A percentile compares a stretch with the other conserved stretches of the same genome.
phyloP scores from a whole-genome alignment of 2,797 vertebrate genomes.

The Galago senegalensis region DNA sequence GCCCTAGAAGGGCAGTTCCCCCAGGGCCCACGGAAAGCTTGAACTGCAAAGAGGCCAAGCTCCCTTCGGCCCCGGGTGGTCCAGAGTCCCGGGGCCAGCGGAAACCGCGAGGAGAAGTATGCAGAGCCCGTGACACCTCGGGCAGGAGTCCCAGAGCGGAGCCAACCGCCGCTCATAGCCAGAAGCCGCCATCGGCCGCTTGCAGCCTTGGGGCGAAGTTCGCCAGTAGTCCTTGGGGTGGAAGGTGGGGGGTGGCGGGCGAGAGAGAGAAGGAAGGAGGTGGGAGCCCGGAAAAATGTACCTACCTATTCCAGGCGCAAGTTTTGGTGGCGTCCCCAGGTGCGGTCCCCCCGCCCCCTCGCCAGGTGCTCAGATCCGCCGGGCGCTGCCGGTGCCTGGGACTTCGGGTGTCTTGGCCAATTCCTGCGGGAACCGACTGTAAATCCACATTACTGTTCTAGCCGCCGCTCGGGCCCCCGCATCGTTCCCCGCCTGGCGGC shows the following conservation, averaged over 20 bases:
- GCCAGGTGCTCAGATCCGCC: conserved; percentile 75
- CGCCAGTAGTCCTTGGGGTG: conserved; percentile 64
- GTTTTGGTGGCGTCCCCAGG: conserved; percentile 79
- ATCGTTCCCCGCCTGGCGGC: conserved; percentile 60
- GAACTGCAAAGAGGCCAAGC: conserved; percentile 21
- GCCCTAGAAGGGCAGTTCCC: conserved; percentile 38
- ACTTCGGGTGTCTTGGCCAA: conserved; percentile 62
- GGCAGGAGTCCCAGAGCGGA: conserved; percentile 2
- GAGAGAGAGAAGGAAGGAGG: background rate
- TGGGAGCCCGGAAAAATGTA: conserved; percentile 60
- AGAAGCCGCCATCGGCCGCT: background rate
- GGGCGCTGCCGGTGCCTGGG: conserved; percentile 50
- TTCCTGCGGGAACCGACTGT: conserved; percentile 79
- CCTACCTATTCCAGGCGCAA: conserved; percentile 82
- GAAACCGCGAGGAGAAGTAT: background rate
- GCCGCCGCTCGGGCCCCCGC: conserved; percentile 72
- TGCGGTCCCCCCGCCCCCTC: conserved; percentile 69
- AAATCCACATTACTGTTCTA: conserved; percentile 85
- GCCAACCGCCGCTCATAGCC: background rate
- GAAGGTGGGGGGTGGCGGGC: background rate
- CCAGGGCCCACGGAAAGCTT: conserved; percentile 54
- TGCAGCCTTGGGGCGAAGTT: conserved; percentile 70
- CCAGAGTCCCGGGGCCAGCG: background rate
- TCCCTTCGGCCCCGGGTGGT: background rate
- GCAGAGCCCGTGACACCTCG: background rate